Evolutionary conservation across 2,888 invertebrate genomes (phyloP).

Genomic region (Tipula vernalis): DNA sequence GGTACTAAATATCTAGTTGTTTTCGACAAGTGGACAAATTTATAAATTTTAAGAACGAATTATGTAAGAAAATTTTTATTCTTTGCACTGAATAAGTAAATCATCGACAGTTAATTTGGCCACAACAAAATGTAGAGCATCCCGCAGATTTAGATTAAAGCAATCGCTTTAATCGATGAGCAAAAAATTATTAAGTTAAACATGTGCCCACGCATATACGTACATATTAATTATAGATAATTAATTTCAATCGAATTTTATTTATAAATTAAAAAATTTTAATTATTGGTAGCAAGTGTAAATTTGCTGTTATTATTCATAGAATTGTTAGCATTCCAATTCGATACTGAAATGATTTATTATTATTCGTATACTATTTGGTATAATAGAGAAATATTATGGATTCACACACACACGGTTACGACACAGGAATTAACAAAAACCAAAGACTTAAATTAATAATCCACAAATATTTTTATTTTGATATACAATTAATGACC

Average conservation of each 20-base stretch:
- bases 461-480: background rate
- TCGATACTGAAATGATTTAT: background rate
- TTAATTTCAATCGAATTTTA: background rate
- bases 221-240: background rate
- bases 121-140: too few relatives aligned
- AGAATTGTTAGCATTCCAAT: background rate
- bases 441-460: background rate
- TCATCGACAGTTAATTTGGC: too few relatives aligned
- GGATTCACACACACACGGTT: background rate
- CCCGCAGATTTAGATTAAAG: too few relatives aligned
- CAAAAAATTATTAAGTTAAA: background rate
- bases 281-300: background rate
- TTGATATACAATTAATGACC: background rate
- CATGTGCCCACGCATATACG: background rate
- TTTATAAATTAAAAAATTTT: background rate
- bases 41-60: too few relatives aligned
- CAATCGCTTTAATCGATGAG: background rate
- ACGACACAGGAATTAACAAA: background rate
- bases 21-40: too few relatives aligned
- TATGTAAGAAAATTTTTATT: too few relatives aligned
- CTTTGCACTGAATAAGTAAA: too few relatives aligned
- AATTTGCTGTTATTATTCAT: background rate
- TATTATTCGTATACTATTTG: background rate
- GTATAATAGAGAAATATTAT: too few relatives aligned
- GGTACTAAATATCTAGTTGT: too few relatives aligned